Base-by-base conservation (phyloP, 2,113 vertebrate genomes). In the Seriola aureovittata region DNA sequence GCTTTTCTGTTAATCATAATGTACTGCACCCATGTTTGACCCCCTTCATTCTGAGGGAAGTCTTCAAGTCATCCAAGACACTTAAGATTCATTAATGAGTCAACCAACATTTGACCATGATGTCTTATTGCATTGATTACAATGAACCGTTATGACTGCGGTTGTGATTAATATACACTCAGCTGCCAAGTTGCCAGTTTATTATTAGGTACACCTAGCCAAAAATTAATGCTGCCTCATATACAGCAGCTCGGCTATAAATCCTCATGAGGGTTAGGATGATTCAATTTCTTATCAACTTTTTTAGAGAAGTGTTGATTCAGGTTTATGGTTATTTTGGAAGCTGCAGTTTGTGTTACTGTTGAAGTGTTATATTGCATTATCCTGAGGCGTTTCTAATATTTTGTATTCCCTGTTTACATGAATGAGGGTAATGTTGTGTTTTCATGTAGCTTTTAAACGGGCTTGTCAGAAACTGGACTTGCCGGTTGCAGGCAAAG, bases 51-150 rank as follows among this genome's bases (percentile, higher is more conserved):
- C n/a, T 16, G 25, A n/a, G 17, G 7, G 11, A 69, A 17, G 14
- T 44, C 19, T 40, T n/a, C 25, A 60, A 38, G 55, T 70, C 3
- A 38, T 55, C 13, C n/a, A 32, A 14, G 13, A 11, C 48, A 63
- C 57, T 82, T 65, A 71, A 65, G 23, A 58, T 72, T n/a, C 63
- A 77, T 66, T 74, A 71, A 19, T 3, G 5, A 29, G 48, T 71
- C 21, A n/a, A 17, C 12, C 11, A 23, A 10, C 23, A 52, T 70
- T 70, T 59, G 13, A 70, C 82, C 66, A 50, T 50, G 23, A 17
- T 50, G 29, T 58, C 38, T 66, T 42, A 8, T 50, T 64, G 9
- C 19, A 63, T 69, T 63, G 60, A 72, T 68, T 54, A 60, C 52
- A 46, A 50, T 38, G 36, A 44, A 44, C 23, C 8, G 66, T 65